Evolutionary conservation across 2,888 invertebrate species (phyloP).

Genomic region (Esperia sulphurella): DNA sequence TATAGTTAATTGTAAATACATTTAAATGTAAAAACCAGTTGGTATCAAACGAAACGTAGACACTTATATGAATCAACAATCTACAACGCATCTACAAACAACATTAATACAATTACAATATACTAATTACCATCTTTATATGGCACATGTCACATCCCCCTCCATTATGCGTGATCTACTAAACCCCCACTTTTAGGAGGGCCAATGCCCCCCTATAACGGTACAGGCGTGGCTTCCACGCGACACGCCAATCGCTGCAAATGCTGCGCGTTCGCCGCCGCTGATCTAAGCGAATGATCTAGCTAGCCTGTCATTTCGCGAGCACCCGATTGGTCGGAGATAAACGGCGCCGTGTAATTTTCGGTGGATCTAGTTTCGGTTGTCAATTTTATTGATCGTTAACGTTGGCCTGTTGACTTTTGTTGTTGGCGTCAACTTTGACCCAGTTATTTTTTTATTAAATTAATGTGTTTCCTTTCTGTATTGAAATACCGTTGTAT

Average conservation of each 20-base stretch:
- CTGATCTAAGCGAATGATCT: constrained; percentile 76
- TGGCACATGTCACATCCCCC: constrained; percentile 66
- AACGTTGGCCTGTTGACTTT: constrained; percentile 41
- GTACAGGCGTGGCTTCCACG: constrained; percentile 70
- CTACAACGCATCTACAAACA: no score
- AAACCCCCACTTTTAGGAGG: constrained; percentile 68
- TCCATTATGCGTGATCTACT: constrained; percentile 57
- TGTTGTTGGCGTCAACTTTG: constrained; percentile 39
- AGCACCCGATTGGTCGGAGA: constrained; percentile 65
- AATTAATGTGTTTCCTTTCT: constrained; percentile 8
- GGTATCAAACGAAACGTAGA: no score
- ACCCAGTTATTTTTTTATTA: constrained; percentile 31
- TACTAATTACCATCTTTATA: constrained; percentile 51
- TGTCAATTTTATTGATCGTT: constrained; percentile 27
- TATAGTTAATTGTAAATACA: no score
- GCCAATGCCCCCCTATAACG: constrained; percentile 73
- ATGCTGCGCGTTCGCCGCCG: constrained; percentile 48
- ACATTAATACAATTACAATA: background rate
- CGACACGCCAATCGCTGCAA: constrained; percentile 70
- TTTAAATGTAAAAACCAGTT: no score
- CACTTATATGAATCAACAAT: no score
- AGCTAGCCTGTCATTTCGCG: constrained; percentile 73
- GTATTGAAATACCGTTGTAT: background rate
- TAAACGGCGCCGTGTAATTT: constrained; percentile 47
- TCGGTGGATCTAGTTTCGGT: constrained; percentile 57